phyloP scores from a whole-genome alignment of 2,113 vertebrate genomes.

The Nyctibius bracteatus region DNA sequence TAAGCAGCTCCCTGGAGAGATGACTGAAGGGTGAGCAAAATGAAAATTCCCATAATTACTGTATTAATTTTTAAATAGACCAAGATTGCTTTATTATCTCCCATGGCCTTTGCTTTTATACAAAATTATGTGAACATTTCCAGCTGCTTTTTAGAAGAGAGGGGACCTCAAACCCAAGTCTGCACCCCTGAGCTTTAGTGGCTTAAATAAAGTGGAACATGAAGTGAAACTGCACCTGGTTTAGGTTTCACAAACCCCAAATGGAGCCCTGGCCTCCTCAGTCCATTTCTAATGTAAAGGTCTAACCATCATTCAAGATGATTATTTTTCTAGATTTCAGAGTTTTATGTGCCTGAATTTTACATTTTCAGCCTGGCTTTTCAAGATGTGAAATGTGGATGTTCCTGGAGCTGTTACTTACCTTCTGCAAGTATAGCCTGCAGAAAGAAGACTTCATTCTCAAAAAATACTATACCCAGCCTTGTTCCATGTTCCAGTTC shows the following conservation, averaged over 20 bases:
- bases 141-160: constrained; percentile 5
- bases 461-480: background rate
- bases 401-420: background rate
- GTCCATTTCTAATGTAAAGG: background rate
- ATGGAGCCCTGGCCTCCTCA: background rate
- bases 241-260: constrained; percentile 18
- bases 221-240: constrained; percentile 18
- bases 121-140: constrained; percentile 6
- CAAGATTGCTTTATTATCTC: background rate
- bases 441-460: background rate
- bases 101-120: background rate
- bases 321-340: constrained; percentile 9
- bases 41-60: background rate
- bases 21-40: background rate
- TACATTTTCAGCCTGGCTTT: background rate
- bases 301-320: background rate
- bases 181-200: constrained; percentile 1
- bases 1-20: background rate
- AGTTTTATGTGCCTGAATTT: background rate
- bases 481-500: background rate
- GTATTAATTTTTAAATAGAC: constrained; percentile 18
- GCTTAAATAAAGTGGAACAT: background rate
- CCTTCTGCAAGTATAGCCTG: background rate
- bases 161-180: background rate
- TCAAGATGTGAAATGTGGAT: background rate